These are phyloP conservation scores for Haemorhous mexicanus DNA, from an alignment of 2,113 vertebrate species.

Conservation along the genomic window DNA sequence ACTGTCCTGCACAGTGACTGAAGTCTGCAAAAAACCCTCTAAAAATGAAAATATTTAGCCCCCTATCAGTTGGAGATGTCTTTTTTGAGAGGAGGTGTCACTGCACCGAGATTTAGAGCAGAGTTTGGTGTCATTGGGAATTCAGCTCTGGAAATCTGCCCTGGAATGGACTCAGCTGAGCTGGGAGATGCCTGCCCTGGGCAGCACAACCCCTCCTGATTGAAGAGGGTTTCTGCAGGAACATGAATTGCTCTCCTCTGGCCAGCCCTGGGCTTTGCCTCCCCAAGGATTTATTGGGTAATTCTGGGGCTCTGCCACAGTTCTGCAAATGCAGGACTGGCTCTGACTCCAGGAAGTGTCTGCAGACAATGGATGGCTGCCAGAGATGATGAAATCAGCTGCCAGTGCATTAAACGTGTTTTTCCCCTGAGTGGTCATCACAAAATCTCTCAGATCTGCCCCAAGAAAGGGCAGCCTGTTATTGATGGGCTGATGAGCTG, in stretches of 20 bases:
- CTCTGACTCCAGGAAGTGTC: conserved; percentile 21
- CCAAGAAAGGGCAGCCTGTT: conserved; percentile 57
- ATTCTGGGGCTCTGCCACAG: conserved; percentile 31
- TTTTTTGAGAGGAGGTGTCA: not conserved
- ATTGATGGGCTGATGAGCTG: conserved; percentile 44
- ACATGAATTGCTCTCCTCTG: not conserved
- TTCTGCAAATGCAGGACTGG: conserved; percentile 48
- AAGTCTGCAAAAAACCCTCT: not conserved
- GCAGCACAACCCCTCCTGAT: not conserved
- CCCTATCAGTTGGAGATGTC: not conserved
- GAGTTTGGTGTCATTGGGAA: not conserved
- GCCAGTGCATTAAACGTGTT: conserved; percentile 60
- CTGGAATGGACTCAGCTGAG: not conserved
- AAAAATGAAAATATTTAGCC: not conserved
- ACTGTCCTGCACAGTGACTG: not conserved
- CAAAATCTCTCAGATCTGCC: conserved; percentile 65
- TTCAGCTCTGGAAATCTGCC: not conserved
- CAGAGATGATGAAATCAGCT: conserved; percentile 67
- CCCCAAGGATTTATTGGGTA: conserved; percentile 45
- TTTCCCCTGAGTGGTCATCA: conserved; percentile 44
- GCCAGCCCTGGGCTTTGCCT: conserved; percentile 4
- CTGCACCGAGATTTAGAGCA: not conserved
- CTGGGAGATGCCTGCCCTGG: not conserved
- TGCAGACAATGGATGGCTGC: conserved; percentile 48
- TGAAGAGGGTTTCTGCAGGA: not conserved